Evolutionary conservation across 1,140 invertebrate species (phyloP), one percentile per base, ranked within the genome.

Genomic region (Aphelinus certus): DNA sequence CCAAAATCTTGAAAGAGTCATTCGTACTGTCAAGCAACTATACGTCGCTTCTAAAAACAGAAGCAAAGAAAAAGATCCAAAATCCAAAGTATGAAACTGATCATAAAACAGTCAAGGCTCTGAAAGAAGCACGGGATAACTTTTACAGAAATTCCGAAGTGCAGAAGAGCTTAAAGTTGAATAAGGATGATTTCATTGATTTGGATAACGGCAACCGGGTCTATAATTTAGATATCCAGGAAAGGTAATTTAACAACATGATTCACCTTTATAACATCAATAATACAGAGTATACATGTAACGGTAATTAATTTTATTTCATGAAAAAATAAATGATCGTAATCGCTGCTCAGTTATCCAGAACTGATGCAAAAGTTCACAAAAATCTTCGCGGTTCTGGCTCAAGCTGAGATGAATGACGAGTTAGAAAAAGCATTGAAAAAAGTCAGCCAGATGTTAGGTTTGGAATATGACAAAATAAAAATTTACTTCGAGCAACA

Each of bases 311-410:
- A 26, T 26, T 26, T 26, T 26, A 26, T 26, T 26, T 26, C 26
- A 26, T 26, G 26, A 26, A 26, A 26, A 26, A 26, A 26, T 26
- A 26, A 26, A 26, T 26, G 26, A 26, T 26, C 26, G 26, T 26
- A 26, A 26, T 26, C 26, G 26, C 26, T 26, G 26, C 51, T 4
- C 51, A 76, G 74, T 10, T 76, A 55, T 62, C 74, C 74, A 1
- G 74, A 71, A 26, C 68, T 66, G 45, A 76, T 76, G 74, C 74
- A 71, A 26, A 71, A 71, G 42, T 76, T 76, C 9, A 76, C 74
- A 3, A 76, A 76, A 42, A 71, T 76, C 10, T 76, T 76, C 42
- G 74, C 74, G 10, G 74, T 76, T 0, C 6, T 76, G n/a, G 68
- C 74, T 9, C 74, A 76, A 46, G 69, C 74, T 10, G 74, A 76